phyloP scores from a whole-genome alignment of 2,797 vertebrate genomes.

The Cygnus olor region DNA sequence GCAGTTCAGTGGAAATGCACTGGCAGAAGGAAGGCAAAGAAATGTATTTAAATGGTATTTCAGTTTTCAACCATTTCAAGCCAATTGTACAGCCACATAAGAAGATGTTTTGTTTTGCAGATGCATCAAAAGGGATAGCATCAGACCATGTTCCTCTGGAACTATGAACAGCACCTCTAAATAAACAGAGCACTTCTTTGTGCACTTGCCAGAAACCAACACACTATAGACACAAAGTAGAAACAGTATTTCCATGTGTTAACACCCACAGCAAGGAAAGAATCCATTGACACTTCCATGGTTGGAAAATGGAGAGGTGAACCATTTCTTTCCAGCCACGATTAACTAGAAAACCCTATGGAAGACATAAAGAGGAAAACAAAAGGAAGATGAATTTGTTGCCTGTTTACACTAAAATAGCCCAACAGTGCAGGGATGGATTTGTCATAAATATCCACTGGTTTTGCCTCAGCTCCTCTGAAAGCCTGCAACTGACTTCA shows the following conservation, averaged over 20 bases:
- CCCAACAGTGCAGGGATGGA: background rate
- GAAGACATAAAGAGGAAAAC: background rate
- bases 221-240: background rate
- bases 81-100: background rate
- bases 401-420: background rate
- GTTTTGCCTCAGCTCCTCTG: background rate
- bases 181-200: constrained; percentile 43
- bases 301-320: background rate
- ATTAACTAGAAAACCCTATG: background rate
- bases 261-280: background rate
- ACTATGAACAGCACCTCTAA: constrained; percentile 39
- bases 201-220: background rate
- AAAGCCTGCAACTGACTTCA: background rate
- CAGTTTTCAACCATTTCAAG: background rate
- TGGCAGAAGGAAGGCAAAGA: constrained; percentile 16
- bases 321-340: background rate
- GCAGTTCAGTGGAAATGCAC: constrained; percentile 17
- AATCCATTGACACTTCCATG: background rate
- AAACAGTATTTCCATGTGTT: background rate
- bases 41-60: background rate
- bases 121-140: constrained; percentile 20
- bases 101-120: constrained; percentile 65
- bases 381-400: background rate
- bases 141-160: constrained; percentile 19
- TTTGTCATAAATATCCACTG: background rate